These are phyloP conservation scores for Dissostichus mawsoni DNA, from an alignment of 2,113 vertebrate genomes.

Conservation along the genomic window DNA sequence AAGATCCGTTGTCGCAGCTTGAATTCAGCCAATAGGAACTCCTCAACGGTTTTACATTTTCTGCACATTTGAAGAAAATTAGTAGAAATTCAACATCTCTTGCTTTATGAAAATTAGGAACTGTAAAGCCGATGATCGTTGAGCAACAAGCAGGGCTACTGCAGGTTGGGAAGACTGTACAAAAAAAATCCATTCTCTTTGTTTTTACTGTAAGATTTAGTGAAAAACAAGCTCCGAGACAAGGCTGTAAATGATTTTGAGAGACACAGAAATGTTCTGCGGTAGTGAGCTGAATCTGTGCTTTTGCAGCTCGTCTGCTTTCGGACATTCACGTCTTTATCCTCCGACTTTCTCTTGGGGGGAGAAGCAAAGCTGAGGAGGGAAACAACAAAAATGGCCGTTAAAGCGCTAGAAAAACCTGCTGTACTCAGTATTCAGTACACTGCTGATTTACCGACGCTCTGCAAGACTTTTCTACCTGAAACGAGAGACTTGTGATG, in stretches of 20 bases:
- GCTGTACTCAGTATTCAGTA: not conserved
- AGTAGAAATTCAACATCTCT: not conserved
- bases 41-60: not conserved
- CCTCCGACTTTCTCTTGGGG: not conserved
- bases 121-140: not conserved
- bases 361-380: not conserved
- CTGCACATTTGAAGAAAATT: not conserved
- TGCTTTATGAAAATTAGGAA: not conserved
- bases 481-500: conserved; percentile 34
- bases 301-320: not conserved
- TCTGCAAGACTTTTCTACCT: conserved; percentile 29
- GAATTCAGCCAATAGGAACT: not conserved
- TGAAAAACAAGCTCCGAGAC: not conserved
- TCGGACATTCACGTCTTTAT: not conserved
- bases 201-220: not conserved
- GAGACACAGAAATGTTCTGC: not conserved
- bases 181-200: not conserved
- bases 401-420: not conserved
- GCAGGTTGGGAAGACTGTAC: not conserved
- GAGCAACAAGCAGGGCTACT: not conserved
- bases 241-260: not conserved
- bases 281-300: not conserved
- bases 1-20: not conserved
- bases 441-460: not conserved
- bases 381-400: not conserved